Base-by-base conservation (phyloP, 2,113 vertebrate species). In the Oostethus manadensis region DNA sequence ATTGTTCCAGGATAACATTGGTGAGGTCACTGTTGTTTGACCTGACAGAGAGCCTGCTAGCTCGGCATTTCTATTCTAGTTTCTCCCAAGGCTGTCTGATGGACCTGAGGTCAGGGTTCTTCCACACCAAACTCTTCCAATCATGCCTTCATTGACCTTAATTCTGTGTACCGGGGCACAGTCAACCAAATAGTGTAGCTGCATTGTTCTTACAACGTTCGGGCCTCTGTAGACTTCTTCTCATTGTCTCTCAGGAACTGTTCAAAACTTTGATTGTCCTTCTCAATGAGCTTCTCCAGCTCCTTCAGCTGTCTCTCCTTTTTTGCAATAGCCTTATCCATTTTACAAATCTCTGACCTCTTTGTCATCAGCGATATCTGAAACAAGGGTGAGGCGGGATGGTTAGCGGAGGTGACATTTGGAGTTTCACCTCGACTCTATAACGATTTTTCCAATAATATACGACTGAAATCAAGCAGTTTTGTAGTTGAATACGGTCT, bases 171-270 rank as follows among this genome's bases (percentile, higher is more conserved):
- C 5, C 5, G 23, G 23, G 23, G 29, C 4, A 3, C 29, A 33
- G 29, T 33, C 29, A 33, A 33, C 29, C 29, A 7, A 33, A n/a
- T 35, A 16, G 26, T 33, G 8, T 1, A n/a, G 50, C 17, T 15
- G 1, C 0, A 13, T 29, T 18, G 1, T 35, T 6, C 68, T 74
- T 89, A 99, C 96, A 72, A 80, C 72, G 79, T 88, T 66, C 93
- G 74, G 46, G 93, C 93, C 80, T 94, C 92, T 56, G 91, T 62
- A 0, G 87, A 90, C 45, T 83, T 93, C 72, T 84, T 89, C 43
- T 94, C 89, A 1, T 92, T 93, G 58, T 96, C 91, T 53, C 90
- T 90, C 61, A 96, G 87, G 73, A 93, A 93, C 62, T 90, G 87
- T 0, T 94, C 92, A 23, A 96, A 95, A 55, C 72, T 50, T 8